phyloP scores from a whole-genome alignment of 2,797 vertebrate genomes.

The Anisognathus igniventris region DNA sequence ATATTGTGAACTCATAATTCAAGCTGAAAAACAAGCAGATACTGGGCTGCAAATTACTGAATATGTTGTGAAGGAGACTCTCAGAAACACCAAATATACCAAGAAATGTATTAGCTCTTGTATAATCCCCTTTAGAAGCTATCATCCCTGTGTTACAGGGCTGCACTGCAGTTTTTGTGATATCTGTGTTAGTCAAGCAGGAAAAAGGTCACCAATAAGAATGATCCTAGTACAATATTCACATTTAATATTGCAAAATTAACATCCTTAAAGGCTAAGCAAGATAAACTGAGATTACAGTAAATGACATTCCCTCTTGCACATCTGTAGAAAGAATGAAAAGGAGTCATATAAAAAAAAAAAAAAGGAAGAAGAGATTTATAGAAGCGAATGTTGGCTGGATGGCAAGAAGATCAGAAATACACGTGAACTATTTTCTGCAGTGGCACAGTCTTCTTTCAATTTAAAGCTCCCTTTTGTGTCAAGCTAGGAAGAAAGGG shows the following conservation, averaged over 20 bases:
- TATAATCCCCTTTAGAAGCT: background rate
- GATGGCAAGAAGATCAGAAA: background rate
- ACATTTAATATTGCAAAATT: constrained; percentile 21
- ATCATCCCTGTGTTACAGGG: background rate
- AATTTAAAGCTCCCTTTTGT: constrained; percentile 17
- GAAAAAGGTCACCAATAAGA: background rate
- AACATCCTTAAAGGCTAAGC: constrained; percentile 3
- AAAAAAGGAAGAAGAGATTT: background rate
- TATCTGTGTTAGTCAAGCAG: background rate
- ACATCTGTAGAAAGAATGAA: background rate
- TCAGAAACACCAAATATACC: background rate
- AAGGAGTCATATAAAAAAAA: background rate
- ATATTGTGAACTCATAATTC: background rate
- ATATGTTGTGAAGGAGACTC: background rate
- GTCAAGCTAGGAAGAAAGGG: constrained; percentile 16
- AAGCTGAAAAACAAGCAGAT: background rate
- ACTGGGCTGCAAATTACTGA: background rate
- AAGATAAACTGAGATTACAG: constrained; percentile 9
- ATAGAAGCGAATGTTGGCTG: fast-evolving
- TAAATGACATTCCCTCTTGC: background rate
- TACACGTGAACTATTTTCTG: background rate
- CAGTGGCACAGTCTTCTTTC: background rate
- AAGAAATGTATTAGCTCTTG: background rate
- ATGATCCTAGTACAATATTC: background rate
- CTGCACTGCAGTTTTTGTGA: background rate